Evolutionary conservation across 2,888 invertebrate species (phyloP).

Genomic region (Aquatica leii): DNA sequence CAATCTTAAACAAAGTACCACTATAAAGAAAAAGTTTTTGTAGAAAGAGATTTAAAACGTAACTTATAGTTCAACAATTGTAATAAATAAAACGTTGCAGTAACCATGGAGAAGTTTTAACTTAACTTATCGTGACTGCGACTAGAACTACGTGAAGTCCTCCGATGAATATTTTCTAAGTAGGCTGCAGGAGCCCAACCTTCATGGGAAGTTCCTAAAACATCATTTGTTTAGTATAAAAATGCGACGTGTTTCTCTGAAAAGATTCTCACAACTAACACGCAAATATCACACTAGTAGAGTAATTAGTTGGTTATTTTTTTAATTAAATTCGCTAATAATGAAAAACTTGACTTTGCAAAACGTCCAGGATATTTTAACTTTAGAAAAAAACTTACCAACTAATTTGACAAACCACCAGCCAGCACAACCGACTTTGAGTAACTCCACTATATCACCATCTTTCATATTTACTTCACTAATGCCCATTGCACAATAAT

Average conservation of each 20-base stretch:
- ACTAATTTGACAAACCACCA: slow-evolving; percentile 95
- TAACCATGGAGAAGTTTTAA: slow-evolving; percentile 23
- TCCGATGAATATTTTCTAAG: slow-evolving; percentile 79
- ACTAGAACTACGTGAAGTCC: slow-evolving; percentile 78
- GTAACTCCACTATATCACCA: slow-evolving; percentile 88
- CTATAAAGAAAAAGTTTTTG: no score
- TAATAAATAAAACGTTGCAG: neutral
- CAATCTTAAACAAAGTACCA: no score
- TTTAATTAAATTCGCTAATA: no score
- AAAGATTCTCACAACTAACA: no score
- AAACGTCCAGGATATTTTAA: no score
- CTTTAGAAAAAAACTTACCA: no score
- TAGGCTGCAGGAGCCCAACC: slow-evolving; percentile 97
- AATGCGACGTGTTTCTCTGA: no score
- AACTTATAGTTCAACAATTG: neutral
- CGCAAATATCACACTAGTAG: no score
- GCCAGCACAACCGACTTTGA: slow-evolving; percentile 93
- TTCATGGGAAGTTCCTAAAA: slow-evolving; percentile 73
- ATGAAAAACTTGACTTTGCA: no score
- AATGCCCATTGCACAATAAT: slow-evolving; percentile 90
- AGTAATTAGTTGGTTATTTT: no score
- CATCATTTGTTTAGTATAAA: no score
- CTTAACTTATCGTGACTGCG: slow-evolving; percentile 68
- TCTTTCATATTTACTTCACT: slow-evolving; percentile 91
- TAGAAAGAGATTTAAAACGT: no score